A percentile compares a stretch with the other conserved stretches of the same genome.
Evolutionary conservation across 2,888 invertebrate genomes (phyloP).

Genomic region (Agriotes lineatus): DNA sequence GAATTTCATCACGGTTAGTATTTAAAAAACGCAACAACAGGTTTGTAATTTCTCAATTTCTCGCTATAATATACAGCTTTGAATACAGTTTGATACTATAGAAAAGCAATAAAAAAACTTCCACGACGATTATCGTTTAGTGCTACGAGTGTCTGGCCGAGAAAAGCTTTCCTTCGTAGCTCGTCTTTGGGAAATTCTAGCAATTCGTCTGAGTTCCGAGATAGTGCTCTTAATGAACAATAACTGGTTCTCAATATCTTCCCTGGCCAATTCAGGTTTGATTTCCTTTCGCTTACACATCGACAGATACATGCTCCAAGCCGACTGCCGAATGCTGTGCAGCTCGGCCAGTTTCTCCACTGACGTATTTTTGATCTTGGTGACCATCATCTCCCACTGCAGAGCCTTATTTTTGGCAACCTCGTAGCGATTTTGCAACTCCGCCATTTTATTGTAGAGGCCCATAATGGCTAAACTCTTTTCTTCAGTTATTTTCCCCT

Average conservation of each 20-base stretch:
- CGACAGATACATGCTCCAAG: conserved; percentile 75
- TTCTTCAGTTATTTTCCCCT: conserved; percentile 71
- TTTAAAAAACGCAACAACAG: too few relatives aligned
- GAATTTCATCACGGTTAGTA: too few relatives aligned
- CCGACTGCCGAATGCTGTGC: conserved; percentile 70
- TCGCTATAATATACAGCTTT: too few relatives aligned
- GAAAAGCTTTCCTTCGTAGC: conserved; percentile 17
- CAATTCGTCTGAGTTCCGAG: conserved; percentile 62
- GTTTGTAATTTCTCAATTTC: too few relatives aligned
- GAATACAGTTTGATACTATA: too few relatives aligned
- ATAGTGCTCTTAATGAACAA: conserved; percentile 74
- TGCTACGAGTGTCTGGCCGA: not conserved
- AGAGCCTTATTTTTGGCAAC: conserved; percentile 71
- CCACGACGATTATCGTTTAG: not conserved
- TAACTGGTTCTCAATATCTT: conserved; percentile 73
- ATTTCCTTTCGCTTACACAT: conserved; percentile 71
- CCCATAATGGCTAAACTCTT: conserved; percentile 75
- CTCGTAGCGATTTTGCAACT: conserved; percentile 72
- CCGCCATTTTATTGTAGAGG: conserved; percentile 73
- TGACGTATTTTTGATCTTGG: conserved; percentile 71
- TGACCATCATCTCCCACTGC: conserved; percentile 73
- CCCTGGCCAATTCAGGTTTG: conserved; percentile 61
- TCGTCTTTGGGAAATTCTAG: conserved; percentile 26
- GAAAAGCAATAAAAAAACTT: not conserved
- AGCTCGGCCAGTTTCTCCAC: conserved; percentile 70